Evolutionary conservation across 2,888 invertebrate genomes (phyloP).

Genomic region (Cryptus viduatorius): DNA sequence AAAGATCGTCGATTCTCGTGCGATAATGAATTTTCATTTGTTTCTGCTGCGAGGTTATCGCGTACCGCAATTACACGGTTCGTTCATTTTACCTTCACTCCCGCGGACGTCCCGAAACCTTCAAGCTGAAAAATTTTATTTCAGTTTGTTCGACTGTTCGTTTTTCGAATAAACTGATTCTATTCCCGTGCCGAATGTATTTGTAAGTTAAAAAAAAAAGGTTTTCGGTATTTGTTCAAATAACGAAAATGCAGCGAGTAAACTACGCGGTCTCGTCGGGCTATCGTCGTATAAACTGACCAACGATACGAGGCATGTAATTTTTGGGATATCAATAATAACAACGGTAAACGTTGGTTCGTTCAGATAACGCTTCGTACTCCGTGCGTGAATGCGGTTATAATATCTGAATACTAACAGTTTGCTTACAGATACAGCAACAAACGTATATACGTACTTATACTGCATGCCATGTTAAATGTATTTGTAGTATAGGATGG

Average conservation of each 20-base stretch:
- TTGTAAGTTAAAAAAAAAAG: slow-evolving; percentile 29
- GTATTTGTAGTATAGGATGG: background rate
- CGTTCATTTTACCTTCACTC: background rate
- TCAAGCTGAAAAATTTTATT: background rate
- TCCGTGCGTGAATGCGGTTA: background rate
- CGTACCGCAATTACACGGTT: background rate
- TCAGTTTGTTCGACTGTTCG: background rate
- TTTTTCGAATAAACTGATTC: slow-evolving; percentile 1
- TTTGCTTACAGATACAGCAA: background rate
- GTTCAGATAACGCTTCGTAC: slow-evolving; percentile 25
- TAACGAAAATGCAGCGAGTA: slow-evolving; percentile 27
- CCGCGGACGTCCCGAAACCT: background rate
- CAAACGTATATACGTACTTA: background rate
- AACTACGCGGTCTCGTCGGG: slow-evolving; percentile 6
- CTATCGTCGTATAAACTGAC: slow-evolving; percentile 28
- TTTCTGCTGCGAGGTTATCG: background rate
- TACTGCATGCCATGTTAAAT: background rate
- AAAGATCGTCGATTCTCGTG: background rate
- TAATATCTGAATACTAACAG: background rate
- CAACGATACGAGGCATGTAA: slow-evolving; percentile 31
- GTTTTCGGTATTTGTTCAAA: background rate
- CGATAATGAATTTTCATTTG: background rate
- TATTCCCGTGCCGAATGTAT: background rate
- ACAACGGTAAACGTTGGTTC: slow-evolving; percentile 34
- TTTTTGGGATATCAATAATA: slow-evolving; percentile 47